phyloP scores from a whole-genome alignment of 2,113 vertebrate species.

The Megaleporinus macrocephalus region DNA sequence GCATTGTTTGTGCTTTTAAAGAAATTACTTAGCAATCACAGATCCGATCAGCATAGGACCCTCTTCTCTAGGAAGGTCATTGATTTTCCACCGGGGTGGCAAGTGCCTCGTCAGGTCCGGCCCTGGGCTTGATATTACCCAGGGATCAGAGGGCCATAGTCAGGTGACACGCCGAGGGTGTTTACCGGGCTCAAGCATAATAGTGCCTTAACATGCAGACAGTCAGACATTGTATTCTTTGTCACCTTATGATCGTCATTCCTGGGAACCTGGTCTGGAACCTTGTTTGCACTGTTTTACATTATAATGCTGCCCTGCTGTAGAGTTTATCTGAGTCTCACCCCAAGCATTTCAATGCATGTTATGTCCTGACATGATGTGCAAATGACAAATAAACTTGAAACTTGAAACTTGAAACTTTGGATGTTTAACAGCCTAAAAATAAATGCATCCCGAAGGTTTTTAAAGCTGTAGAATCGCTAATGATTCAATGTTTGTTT shows the following conservation, averaged over 20 bases:
- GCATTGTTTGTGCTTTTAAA: conserved; percentile 66
- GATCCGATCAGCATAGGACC: conserved; percentile 38
- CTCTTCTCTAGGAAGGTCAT: conserved; percentile 40
- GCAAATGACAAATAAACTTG: too few species aligned
- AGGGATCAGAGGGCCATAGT: neutral
- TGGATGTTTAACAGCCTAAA: neutral
- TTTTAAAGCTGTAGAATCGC: too few species aligned
- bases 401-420: too few species aligned
- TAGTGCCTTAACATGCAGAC: neutral
- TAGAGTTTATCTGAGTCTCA: too few species aligned
- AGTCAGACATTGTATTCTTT: neutral
- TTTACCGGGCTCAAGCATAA: neutral
- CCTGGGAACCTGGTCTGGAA: neutral
- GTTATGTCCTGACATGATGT: too few species aligned
- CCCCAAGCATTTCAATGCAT: too few species aligned
- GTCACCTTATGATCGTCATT: neutral
- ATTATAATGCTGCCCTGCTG: too few species aligned
- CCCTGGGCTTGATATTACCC: conserved; percentile 18
- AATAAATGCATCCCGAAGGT: too few species aligned
- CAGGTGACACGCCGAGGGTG: neutral
- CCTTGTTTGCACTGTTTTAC: too few species aligned
- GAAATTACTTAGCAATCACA: conserved; percentile 57
- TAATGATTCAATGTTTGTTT: too few species aligned
- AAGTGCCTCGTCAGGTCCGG: conserved; percentile 8
- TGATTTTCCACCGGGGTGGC: conserved; percentile 34